These are phyloP conservation scores for Danio kyathit DNA, from an alignment of 2,797 vertebrate species.

Conservation along the genomic window DNA sequence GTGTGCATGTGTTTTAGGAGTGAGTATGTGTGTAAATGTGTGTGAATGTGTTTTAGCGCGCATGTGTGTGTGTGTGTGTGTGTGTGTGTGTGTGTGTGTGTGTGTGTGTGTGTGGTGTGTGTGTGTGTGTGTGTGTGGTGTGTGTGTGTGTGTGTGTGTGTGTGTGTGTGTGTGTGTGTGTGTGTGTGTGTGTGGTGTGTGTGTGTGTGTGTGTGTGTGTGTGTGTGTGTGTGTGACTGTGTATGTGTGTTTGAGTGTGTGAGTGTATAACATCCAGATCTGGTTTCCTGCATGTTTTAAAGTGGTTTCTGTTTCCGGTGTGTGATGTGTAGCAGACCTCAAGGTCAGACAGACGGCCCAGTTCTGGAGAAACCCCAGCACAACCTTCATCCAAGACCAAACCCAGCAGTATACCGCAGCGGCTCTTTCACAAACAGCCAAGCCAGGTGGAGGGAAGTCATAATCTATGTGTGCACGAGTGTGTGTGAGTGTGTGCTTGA, in stretches of 20 bases:
- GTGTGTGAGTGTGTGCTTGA: conserved; percentile 63
- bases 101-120: too few species aligned
- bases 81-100: too few species aligned
- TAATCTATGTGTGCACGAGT: conserved; percentile 25
- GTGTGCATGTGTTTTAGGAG: too few species aligned
- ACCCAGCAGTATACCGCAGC: conserved; percentile 18
- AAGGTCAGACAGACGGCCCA: conserved; percentile 65
- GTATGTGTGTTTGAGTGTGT: conserved; percentile 9
- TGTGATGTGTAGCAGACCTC: conserved; percentile 75
- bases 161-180: too few species aligned
- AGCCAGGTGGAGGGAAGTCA: conserved; percentile 54
- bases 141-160: too few species aligned
- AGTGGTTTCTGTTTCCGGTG: conserved; percentile 75
- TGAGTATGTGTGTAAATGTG: too few species aligned
- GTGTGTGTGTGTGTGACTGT: neutral
- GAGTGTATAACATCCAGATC: conserved; percentile 25
- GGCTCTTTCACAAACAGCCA: conserved; percentile 37
- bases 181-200: too few species aligned
- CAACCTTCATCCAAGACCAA: conserved; percentile 27
- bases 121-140: too few species aligned
- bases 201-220: neutral
- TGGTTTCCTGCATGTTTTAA: conserved; percentile 37
- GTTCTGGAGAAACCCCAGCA: conserved; percentile 38
- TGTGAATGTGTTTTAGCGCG: too few species aligned
- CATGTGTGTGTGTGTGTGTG: too few species aligned